Base-by-base conservation (phyloP, 2,888 invertebrate species). In the Dicycla oo region DNA sequence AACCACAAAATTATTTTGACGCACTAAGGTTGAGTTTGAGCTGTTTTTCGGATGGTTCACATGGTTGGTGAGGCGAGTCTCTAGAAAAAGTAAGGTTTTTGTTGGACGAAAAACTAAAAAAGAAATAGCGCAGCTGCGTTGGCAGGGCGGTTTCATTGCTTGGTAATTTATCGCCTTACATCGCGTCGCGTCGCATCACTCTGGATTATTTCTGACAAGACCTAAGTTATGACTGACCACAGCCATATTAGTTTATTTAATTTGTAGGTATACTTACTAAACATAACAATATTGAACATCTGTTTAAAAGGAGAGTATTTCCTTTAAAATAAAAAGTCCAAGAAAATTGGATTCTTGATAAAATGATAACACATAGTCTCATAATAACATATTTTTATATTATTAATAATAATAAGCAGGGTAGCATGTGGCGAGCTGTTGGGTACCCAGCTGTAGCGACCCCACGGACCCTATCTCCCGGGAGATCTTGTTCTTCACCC, bases 111-210 rank as follows among this genome's bases (percentile, higher is more conserved):
- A 87, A 77, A 79, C 65, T 76, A 89, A 34, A 85, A 91, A 88
- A 89, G 51, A 62, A 87, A 85, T 91, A 84, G 89, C 86, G 90
- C 94, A 94, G 93, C 94, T 94, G 63, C 64, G 66, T 84, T 84
- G 73, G 86, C 78, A 80, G 83, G 85, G 87, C 53, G 83, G 85
- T 91, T 88, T 88, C 90, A 86, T 88, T 87, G 82, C 86, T 82
- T 58, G 47, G 60, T 53, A 84, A 80, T 80, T 78, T 80, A 80
- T 78, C 47, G 78, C 30, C 56, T 45, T 20, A 49, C 47, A 68
- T 72, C 13, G 62, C 68, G 38, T 67, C n/a, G 61, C 18, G 18
- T 51, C 45, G 63, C 56, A 63, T 71, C 68, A 58, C 56, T 82
- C 45, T 60, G 71, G 71, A 69, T 82, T 81, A 82, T 62, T 30